Evolutionary conservation across 2,113 vertebrate genomes (phyloP).

Genomic region (Grus americana): DNA sequence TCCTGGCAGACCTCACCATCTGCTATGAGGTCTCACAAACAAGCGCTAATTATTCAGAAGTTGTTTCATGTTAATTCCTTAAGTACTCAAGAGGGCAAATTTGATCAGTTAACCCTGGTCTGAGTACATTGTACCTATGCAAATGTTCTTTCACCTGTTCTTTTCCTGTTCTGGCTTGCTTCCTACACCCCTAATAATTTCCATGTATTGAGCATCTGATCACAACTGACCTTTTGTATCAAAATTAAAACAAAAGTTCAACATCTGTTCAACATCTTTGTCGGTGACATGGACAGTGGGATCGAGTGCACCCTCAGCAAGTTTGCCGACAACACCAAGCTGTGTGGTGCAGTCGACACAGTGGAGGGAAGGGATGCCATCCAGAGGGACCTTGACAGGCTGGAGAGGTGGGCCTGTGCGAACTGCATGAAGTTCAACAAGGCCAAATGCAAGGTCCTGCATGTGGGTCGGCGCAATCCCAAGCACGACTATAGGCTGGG

Average conservation of each 20-base stretch:
- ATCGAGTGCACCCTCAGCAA: too few species aligned
- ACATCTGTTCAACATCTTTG: too few species aligned
- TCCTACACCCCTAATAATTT: background rate
- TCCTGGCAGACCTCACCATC: background rate
- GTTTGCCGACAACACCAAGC: too few species aligned
- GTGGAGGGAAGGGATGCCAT: too few species aligned
- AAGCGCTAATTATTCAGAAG: background rate
- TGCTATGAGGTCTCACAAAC: background rate
- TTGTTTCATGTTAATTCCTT: background rate
- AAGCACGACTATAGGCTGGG: too few species aligned
- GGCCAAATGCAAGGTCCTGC: too few species aligned
- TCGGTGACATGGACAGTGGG: too few species aligned
- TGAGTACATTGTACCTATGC: background rate
- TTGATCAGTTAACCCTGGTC: background rate
- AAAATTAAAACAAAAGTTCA: background rate
- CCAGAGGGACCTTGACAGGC: too few species aligned
- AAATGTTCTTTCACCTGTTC: background rate
- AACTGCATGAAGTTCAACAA: too few species aligned
- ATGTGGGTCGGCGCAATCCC: too few species aligned
- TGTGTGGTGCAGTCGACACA: too few species aligned
- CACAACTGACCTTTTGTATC: background rate
- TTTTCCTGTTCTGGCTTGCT: background rate
- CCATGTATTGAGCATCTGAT: background rate
- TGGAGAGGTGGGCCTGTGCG: too few species aligned
- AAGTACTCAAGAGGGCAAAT: background rate